Conservation (phyloP, 1,140 invertebrate genomes). For the Lucilia sericata region DNA sequence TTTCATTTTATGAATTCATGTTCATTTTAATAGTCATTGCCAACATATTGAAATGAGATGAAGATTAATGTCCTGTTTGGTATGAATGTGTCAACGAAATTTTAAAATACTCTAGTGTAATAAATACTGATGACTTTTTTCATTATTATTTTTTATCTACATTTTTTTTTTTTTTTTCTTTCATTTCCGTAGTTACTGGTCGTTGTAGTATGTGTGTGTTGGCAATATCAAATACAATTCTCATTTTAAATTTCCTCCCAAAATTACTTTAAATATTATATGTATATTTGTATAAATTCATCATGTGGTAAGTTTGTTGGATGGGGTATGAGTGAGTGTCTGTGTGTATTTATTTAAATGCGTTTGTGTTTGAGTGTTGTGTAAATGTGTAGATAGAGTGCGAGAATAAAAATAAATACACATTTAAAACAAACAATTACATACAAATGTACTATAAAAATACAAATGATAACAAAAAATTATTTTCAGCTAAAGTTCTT, state of each 20-base stretch:
- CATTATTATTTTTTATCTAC: neutral
- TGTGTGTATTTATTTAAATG: neutral
- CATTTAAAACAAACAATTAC: neutral
- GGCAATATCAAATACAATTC: conserved; percentile 13
- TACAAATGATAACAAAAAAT: neutral
- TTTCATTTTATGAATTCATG: conserved; percentile 20
- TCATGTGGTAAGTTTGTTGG: neutral
- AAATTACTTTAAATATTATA: conserved; percentile 18
- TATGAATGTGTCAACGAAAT: conserved; percentile 3
- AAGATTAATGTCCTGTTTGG: conserved; percentile 34
- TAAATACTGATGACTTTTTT: neutral
- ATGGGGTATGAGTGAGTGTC: neutral
- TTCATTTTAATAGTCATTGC: conserved; percentile 11
- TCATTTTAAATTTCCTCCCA: neutral
- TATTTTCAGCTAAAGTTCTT: neutral
- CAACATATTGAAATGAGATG: conserved; percentile 35
- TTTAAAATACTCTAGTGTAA: conserved; percentile 25
- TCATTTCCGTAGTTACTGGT: neutral
- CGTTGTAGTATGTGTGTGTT: neutral
- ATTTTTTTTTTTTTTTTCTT: neutral
- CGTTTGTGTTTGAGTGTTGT: neutral
- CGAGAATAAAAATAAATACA: conserved; percentile 12
- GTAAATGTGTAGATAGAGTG: neutral
- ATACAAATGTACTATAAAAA: neutral
- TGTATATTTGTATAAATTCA: neutral